Conservation (phyloP, 2,888 invertebrate species). For the Lapara coniferarum region DNA sequence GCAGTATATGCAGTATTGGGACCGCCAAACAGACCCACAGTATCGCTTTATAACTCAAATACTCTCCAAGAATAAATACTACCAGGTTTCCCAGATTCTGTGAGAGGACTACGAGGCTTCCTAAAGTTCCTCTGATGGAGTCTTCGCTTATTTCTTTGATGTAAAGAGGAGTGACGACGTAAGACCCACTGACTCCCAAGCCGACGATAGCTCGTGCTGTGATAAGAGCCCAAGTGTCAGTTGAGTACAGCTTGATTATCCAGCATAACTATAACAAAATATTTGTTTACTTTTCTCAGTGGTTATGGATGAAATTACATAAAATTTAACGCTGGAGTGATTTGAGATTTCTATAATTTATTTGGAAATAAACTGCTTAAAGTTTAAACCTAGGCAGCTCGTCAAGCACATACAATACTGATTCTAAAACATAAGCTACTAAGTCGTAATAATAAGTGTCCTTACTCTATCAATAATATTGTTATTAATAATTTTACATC, state of each 20-base stretch:
- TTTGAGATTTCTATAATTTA: too few species aligned
- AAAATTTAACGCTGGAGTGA: too few species aligned
- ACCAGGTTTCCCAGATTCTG: slow-evolving; percentile 73
- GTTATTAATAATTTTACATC: too few species aligned
- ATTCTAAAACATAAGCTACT: too few species aligned
- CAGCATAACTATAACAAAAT: slow-evolving; percentile 63
- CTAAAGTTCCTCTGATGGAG: slow-evolving; percentile 70
- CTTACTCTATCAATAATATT: too few species aligned
- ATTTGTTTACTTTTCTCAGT: not conserved
- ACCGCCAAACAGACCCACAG: slow-evolving; percentile 72
- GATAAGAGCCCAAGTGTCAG: slow-evolving; percentile 74
- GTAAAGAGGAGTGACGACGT: slow-evolving; percentile 76
- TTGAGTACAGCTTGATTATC: slow-evolving; percentile 71
- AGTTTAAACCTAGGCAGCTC: not conserved
- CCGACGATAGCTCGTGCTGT: slow-evolving; percentile 72
- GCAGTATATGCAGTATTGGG: slow-evolving; percentile 67
- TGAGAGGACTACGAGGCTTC: slow-evolving; percentile 70
- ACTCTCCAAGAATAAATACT: slow-evolving; percentile 72
- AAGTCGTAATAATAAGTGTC: too few species aligned
- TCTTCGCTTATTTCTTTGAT: slow-evolving; percentile 79
- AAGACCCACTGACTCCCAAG: slow-evolving; percentile 70
- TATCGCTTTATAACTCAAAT: slow-evolving; percentile 67
- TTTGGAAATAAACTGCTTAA: too few species aligned
- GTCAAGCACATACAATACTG: not conserved
- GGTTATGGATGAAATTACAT: too few species aligned